phyloP scores from a whole-genome alignment of 2,113 vertebrate genomes.

The Nymphicus hollandicus region DNA sequence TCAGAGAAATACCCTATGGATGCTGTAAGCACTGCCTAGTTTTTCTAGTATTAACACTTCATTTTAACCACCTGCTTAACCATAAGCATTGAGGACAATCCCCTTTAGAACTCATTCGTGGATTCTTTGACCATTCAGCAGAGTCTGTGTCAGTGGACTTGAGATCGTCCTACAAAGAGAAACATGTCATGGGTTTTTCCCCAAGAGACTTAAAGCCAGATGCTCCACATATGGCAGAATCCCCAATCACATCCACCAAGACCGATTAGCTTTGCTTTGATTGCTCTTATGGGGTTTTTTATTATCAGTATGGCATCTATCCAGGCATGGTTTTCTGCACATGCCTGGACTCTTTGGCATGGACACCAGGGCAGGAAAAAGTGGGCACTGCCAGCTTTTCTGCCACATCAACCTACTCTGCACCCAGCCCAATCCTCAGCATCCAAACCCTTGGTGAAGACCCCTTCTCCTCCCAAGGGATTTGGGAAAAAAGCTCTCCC shows the following conservation, averaged over 20 bases:
- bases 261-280: neutral
- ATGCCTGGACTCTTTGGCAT: rapidly evolving
- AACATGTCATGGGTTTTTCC: neutral
- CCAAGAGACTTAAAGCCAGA: neutral
- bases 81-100: neutral
- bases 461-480: neutral
- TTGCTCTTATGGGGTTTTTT: neutral
- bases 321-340: neutral
- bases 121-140: neutral
- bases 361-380: neutral
- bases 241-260: neutral
- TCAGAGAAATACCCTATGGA: neutral
- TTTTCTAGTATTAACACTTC: neutral
- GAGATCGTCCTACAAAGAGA: neutral
- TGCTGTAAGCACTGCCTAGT: neutral
- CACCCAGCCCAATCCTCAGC: neutral
- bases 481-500: neutral
- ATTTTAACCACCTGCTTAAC: neutral
- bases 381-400: neutral
- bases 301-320: neutral
- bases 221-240: neutral
- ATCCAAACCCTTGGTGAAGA: neutral
- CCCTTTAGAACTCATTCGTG: neutral
- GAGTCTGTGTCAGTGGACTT: neutral
- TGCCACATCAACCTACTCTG: neutral